phyloP scores from a whole-genome alignment of 1,140 invertebrate species.

The Oryctes rhinoceros region DNA sequence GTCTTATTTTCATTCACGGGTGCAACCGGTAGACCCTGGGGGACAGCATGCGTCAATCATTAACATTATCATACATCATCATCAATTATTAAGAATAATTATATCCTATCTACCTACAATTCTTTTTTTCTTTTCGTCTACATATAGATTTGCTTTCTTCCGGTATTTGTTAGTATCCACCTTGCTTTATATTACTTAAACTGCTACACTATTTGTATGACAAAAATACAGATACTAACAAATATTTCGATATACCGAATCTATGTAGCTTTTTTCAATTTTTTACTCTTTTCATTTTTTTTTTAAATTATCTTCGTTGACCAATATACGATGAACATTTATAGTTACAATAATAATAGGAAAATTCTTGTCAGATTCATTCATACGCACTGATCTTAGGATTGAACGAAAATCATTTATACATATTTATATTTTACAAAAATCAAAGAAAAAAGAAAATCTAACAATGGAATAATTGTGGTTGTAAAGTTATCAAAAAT shows the following conservation, averaged over 20 bases:
- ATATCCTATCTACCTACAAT: conserved; percentile 38
- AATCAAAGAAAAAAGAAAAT: not conserved
- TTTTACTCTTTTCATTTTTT: conserved; percentile 2
- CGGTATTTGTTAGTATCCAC: conserved; percentile 35
- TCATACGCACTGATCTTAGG: too few relatives aligned
- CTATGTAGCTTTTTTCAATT: not conserved
- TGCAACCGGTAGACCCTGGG: not conserved
- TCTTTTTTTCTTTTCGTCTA: conserved; percentile 25
- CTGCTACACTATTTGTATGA: conserved; percentile 1
- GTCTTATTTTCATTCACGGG: conserved; percentile 4
- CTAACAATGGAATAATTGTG: too few relatives aligned
- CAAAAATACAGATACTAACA: conserved; percentile 36
- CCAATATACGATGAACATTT: conserved; percentile 20
- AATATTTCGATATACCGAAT: conserved; percentile 24
- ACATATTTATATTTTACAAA: not conserved
- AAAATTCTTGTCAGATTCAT: not conserved
- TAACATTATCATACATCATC: conserved; percentile 9
- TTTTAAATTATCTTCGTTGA: conserved; percentile 10
- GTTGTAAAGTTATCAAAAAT: too few relatives aligned
- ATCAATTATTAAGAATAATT: conserved; percentile 37
- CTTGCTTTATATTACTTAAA: not conserved
- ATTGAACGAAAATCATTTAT: not conserved
- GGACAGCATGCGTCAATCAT: not conserved
- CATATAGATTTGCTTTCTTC: conserved; percentile 31
- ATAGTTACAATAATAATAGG: conserved; percentile 6